phyloP scores from a whole-genome alignment of 2,797 vertebrate genomes.

The Agapornis canus region DNA sequence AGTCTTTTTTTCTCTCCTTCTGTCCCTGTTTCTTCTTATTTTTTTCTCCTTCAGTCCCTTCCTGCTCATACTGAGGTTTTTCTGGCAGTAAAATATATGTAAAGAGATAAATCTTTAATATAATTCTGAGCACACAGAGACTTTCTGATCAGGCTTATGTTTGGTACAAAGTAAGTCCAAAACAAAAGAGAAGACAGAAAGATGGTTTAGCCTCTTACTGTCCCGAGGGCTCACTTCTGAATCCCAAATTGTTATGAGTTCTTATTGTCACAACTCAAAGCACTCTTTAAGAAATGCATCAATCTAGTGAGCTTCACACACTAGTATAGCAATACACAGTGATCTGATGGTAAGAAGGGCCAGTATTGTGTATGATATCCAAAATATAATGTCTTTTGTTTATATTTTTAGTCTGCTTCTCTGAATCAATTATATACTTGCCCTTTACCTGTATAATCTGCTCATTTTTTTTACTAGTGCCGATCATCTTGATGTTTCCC shows the following conservation, averaged over 20 bases:
- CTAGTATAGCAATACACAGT: neutral
- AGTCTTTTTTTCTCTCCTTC: neutral
- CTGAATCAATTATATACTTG: neutral
- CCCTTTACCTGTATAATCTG: neutral
- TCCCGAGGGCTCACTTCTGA: neutral
- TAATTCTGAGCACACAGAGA: neutral
- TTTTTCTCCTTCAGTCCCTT: neutral
- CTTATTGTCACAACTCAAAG: neutral
- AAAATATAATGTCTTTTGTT: neutral
- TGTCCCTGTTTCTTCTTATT: neutral
- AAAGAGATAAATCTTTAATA: neutral
- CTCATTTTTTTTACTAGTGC: neutral
- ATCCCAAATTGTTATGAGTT: neutral
- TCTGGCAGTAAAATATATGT: neutral
- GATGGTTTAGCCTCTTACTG: neutral
- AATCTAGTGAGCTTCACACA: neutral
- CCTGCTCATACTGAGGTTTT: neutral
- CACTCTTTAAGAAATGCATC: neutral
- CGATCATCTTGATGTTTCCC: neutral
- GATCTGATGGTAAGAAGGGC: neutral
- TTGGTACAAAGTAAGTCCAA: neutral
- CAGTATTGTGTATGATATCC: accelerated
- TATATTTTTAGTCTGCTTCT: neutral
- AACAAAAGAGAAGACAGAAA: neutral
- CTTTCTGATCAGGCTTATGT: neutral